A percentile compares a stretch with the other conserved stretches of the same genome.
Conservation (phyloP, 2,888 invertebrate species). For the Campoletis raptor region DNA sequence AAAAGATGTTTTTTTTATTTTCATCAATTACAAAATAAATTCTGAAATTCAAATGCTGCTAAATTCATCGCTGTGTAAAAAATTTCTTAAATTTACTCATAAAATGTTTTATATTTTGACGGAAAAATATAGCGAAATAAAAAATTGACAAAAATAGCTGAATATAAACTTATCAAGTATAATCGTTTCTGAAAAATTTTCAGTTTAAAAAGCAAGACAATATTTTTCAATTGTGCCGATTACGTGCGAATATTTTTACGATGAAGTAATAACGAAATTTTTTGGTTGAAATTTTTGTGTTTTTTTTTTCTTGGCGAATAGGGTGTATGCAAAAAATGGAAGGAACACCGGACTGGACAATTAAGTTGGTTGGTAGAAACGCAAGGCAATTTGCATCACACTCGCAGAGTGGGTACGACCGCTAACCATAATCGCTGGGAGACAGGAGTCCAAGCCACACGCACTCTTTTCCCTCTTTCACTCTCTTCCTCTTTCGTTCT, state of each 20-base stretch:
- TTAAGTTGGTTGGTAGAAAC: slow-evolving; percentile 74
- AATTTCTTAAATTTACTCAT: neutral
- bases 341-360: slow-evolving; percentile 71
- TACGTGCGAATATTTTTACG: neutral
- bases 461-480: slow-evolving; percentile 35
- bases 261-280: slow-evolving; percentile 9
- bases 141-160: neutral
- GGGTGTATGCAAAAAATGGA: slow-evolving; percentile 46
- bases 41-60: neutral
- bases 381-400: slow-evolving; percentile 74
- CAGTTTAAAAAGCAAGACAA: neutral
- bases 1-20: neutral
- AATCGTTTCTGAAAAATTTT: neutral
- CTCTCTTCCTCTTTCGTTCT: slow-evolving; percentile 36
- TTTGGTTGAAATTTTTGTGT: neutral
- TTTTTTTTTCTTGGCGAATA: slow-evolving; percentile 1
- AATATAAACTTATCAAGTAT: neutral
- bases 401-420: slow-evolving; percentile 51
- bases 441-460: slow-evolving; percentile 37
- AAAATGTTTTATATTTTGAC: neutral
- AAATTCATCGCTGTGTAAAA: neutral
- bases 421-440: slow-evolving; percentile 55
- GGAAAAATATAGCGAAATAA: neutral
- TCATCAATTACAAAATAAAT: neutral
- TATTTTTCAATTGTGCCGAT: neutral